These are phyloP conservation scores for Coelinius sp. DNA, from an alignment of 2,888 invertebrate species.

Conservation along the genomic window DNA sequence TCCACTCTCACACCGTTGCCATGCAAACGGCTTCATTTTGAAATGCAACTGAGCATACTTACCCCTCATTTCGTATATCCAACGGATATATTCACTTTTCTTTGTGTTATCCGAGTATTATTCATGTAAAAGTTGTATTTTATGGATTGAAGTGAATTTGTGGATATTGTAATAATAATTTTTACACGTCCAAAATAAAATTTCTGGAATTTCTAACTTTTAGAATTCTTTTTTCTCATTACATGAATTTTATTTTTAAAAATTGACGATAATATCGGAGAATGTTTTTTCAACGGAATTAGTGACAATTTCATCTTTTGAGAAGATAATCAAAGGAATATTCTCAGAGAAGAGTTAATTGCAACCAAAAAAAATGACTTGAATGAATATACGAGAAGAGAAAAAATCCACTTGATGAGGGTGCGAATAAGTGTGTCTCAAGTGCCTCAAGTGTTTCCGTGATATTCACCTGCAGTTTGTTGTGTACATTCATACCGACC, in stretches of 20 bases:
- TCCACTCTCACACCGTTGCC: slow-evolving; percentile 25
- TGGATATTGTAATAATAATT: too few relatives aligned
- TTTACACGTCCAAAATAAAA: too few relatives aligned
- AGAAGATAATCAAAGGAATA: not conserved
- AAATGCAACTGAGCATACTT: slow-evolving; percentile 13
- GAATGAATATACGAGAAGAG: slow-evolving; percentile 22
- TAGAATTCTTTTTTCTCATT: too few relatives aligned
- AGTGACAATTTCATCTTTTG: too few relatives aligned
- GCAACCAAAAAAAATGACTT: not conserved
- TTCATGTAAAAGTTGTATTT: too few relatives aligned
- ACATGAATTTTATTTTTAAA: too few relatives aligned
- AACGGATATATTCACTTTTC: slow-evolving; percentile 38
- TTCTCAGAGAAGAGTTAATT: not conserved
- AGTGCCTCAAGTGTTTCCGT: slow-evolving; percentile 58
- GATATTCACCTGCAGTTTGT: slow-evolving; percentile 4
- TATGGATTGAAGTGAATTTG: too few relatives aligned
- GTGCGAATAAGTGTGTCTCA: slow-evolving; percentile 66
- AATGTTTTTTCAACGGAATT: too few relatives aligned
- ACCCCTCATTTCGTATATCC: slow-evolving; percentile 25
- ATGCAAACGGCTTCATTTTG: slow-evolving; percentile 35
- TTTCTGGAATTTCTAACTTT: too few relatives aligned
- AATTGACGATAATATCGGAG: too few relatives aligned
- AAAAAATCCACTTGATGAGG: slow-evolving; percentile 58
- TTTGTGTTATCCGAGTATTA: slow-evolving; percentile 22
- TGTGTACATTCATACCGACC: slow-evolving; percentile 19